Conservation (phyloP, 2,888 invertebrate species). For the Chaetogeoica ovagalla region DNA sequence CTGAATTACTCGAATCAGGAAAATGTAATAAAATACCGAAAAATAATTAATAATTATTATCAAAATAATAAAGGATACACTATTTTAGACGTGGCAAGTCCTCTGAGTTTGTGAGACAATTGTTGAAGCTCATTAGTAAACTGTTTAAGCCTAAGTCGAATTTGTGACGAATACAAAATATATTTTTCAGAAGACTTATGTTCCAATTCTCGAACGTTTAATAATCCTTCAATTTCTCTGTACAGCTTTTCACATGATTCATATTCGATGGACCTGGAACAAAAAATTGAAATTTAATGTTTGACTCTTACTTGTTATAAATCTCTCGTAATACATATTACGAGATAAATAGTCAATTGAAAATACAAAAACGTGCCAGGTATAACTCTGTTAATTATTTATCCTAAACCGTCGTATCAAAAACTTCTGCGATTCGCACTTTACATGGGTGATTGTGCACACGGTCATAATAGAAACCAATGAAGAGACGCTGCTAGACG, state of each 20-base stretch:
- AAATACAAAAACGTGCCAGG: no score
- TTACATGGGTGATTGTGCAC: no score
- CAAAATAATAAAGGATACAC: slow-evolving; percentile 60
- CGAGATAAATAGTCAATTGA: no score
- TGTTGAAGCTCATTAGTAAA: slow-evolving; percentile 66
- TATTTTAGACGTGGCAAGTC: slow-evolving; percentile 59
- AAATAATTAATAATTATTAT: not conserved
- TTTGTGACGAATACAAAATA: slow-evolving; percentile 65
- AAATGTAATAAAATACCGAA: not conserved
- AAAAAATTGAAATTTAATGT: not conserved
- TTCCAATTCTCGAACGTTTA: slow-evolving; percentile 65
- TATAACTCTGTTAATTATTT: no score
- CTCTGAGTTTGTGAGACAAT: slow-evolving; percentile 65
- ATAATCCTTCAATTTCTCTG: slow-evolving; percentile 67
- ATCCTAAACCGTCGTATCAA: no score
- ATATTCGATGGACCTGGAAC: slow-evolving; percentile 67
- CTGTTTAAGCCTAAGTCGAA: slow-evolving; percentile 68
- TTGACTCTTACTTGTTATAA: no score
- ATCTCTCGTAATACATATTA: no score
- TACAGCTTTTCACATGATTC: slow-evolving; percentile 70
- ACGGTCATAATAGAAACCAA: no score
- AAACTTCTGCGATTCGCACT: no score
- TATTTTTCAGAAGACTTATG: slow-evolving; percentile 64
- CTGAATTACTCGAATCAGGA: slow-evolving; percentile 60
- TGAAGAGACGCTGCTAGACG: no score